Base-by-base conservation (phyloP, 2,113 vertebrate genomes). In the Gymnorhina tibicen region DNA sequence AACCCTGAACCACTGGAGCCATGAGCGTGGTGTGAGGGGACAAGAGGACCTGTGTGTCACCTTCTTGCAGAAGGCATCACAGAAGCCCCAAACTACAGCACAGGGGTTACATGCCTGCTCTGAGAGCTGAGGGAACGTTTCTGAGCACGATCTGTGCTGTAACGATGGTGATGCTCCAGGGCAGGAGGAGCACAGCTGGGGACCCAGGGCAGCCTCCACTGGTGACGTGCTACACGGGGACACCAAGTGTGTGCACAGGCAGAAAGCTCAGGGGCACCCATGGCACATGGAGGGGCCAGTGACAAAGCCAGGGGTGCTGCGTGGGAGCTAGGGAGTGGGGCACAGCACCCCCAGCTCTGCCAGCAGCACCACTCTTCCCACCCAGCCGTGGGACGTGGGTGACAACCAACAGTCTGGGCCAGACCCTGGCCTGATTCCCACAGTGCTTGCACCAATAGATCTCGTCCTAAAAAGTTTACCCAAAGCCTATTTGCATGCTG, bases 201-300 rank as follows among this genome's bases (percentile, higher is more conserved):
- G 33, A 85, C n/a, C 7, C 42, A 35, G 47, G 52, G 41, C 52
- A 87, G 69, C 24, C 39, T 63, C 53, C n/a, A 4, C 21, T 0
- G 0, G 37, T 4, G 49, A 47, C 6, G 6, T 2, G 16, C 13
- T 30, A 22, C 7, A 2, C 1, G 19, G 59, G 26, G 50, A 47
- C 39, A 14, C 24, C 68, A 82, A 67, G 62, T 16, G 32, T 47
- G 14, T 1, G 0, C 17, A 6, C 35, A 27, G 32, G 55, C 47
- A 49, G 59, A 62, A 79, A 74, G 55, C 33, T 60, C 58, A 42
- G 76, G 27, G 80, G 11, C 32, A 68, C 30, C 13, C 7, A 3
- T 6, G 0, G 0, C 39, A 27, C 27, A 5, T 1, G 3, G 13
- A 49, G 11, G 22, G 30, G 16, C 0, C 0, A 15, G 33, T 46